Percentiles rank a stretch among this genome's conserved stretches.
phyloP scores from a whole-genome alignment of 2,113 vertebrate species.

The Hemichromis elongatus region DNA sequence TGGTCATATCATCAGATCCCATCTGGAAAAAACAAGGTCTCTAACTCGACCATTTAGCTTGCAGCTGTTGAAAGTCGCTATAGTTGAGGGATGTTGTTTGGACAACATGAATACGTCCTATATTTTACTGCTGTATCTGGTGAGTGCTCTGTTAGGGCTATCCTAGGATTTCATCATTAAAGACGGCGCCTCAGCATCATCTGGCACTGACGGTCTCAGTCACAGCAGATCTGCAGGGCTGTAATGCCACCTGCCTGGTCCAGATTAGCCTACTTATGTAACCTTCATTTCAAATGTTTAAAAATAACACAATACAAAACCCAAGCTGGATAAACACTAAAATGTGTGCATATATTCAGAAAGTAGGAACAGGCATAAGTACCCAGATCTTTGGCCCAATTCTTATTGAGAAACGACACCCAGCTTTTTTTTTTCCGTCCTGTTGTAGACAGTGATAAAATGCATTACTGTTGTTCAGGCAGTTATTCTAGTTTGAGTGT shows the following conservation, averaged over 20 bases:
- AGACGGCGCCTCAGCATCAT: constrained; percentile 7
- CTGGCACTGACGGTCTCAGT: constrained; percentile 33
- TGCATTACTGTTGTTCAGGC: background rate
- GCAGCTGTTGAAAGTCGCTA: background rate
- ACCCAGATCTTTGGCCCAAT: background rate
- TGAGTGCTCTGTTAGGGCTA: background rate
- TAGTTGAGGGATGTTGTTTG: background rate
- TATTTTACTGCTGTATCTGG: background rate
- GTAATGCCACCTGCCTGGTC: constrained; percentile 20
- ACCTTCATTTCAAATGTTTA: constrained; percentile 46
- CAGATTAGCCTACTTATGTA: constrained; percentile 57
- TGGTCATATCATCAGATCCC: background rate
- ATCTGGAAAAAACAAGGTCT: background rate
- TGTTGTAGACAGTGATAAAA: background rate
- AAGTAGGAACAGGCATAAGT: background rate
- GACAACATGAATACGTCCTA: background rate
- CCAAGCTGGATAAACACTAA: background rate
- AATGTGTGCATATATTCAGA: background rate
- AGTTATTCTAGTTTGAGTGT: background rate
- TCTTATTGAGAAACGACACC: background rate
- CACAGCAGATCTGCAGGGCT: constrained; percentile 19
- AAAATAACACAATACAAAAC: constrained; percentile 53
- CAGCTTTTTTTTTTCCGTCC: background rate
- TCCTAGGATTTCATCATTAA: background rate
- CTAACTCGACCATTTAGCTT: background rate